Conservation (phyloP, 2,888 invertebrate species). For the Lampropteryx suffumata region DNA sequence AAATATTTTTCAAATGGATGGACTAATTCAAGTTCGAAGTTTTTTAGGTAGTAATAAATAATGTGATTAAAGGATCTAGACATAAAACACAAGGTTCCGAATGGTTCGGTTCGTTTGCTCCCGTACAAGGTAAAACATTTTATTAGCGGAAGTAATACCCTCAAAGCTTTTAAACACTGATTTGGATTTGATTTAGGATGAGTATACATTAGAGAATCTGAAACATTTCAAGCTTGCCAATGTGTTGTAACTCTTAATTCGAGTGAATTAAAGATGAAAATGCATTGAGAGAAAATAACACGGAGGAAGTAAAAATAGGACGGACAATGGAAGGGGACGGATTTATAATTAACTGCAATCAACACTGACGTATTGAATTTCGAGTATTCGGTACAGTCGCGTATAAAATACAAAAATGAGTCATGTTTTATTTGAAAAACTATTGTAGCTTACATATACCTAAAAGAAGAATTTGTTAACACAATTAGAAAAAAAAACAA, state of each 20-base stretch:
- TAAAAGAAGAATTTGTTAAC: too few relatives aligned
- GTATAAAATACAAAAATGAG: constrained; percentile 28
- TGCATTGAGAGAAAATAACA: neutral
- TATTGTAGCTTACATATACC: too few relatives aligned
- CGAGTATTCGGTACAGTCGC: constrained; percentile 65
- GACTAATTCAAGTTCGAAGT: too few relatives aligned
- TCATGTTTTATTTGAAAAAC: neutral
- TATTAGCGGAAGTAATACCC: constrained; percentile 75
- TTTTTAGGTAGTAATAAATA: too few relatives aligned
- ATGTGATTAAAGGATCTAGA: neutral
- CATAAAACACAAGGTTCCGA: neutral
- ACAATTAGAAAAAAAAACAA: too few relatives aligned
- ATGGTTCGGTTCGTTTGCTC: constrained; percentile 2
- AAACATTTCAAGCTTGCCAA: constrained; percentile 29
- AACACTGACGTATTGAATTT: constrained; percentile 82
- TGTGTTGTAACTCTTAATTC: constrained; percentile 38
- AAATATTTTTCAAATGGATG: too few relatives aligned
- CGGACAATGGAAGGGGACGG: constrained; percentile 76
- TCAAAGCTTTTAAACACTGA: constrained; percentile 70
- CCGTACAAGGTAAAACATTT: constrained; percentile 63
- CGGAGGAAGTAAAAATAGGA: constrained; percentile 60
- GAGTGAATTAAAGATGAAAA: constrained; percentile 22
- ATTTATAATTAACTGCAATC: constrained; percentile 83
- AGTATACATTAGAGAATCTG: constrained; percentile 64
- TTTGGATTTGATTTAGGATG: constrained; percentile 75